Percentiles rank a stretch among this genome's conserved stretches.
These are phyloP conservation scores for Rana temporaria DNA, from an alignment of 2,113 vertebrate species.

Conservation along the genomic window DNA sequence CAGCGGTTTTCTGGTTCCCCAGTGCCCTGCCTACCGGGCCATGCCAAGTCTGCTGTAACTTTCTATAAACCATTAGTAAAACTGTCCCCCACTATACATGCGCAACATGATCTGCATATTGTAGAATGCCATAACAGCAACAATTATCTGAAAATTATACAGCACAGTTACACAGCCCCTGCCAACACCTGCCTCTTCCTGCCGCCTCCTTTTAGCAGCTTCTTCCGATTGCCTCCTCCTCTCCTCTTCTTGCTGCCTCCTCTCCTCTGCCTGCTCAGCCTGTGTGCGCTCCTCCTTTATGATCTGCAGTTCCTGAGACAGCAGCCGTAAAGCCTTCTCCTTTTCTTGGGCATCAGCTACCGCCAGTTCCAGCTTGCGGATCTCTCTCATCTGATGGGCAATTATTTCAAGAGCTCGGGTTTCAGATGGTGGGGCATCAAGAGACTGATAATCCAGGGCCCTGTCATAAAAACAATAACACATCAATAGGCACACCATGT, in stretches of 20 bases:
- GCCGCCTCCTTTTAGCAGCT: slow-evolving; percentile 57
- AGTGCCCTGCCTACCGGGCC: no score
- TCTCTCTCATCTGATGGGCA: slow-evolving; percentile 35
- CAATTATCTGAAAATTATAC: no score
- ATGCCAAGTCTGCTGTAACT: no score
- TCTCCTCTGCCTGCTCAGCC: slow-evolving; percentile 62
- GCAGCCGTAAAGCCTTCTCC: slow-evolving; percentile 48
- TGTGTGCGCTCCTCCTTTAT: slow-evolving; percentile 57
- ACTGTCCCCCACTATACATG: no score
- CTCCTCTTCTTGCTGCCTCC: slow-evolving; percentile 56
- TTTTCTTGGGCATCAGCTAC: slow-evolving; percentile 51
- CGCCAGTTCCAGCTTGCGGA: slow-evolving; percentile 35
- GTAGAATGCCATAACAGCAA: no score
- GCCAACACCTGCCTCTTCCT: slow-evolving; percentile 62
- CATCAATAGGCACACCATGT: neutral
- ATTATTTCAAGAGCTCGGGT: slow-evolving; percentile 45
- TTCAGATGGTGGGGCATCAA: neutral
- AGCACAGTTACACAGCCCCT: neutral
- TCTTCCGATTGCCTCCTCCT: slow-evolving; percentile 52
- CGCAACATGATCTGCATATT: no score
- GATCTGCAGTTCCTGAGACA: slow-evolving; percentile 58
- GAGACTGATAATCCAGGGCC: slow-evolving; percentile 6
- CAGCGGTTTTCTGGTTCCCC: no score
- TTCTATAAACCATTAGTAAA: no score
- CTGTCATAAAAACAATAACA: neutral